A percentile compares a stretch with the other conserved stretches of the same genome.
Evolutionary conservation across 1,140 invertebrate genomes (phyloP).

Genomic region (Sinonovacula constricta): DNA sequence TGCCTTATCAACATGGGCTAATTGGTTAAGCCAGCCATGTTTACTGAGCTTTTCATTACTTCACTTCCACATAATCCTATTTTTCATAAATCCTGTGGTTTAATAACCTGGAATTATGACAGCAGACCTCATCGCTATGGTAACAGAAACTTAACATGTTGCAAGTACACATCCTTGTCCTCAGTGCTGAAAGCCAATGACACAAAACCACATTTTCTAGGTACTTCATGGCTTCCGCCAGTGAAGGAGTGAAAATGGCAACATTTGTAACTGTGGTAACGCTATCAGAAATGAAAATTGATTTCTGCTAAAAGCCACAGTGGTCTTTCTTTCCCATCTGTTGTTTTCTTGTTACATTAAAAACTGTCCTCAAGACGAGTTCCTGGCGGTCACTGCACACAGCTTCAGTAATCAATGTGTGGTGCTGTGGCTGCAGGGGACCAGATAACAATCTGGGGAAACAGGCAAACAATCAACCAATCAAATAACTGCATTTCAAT

Average conservation of each 20-base stretch:
- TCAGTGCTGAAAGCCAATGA: conserved; percentile 43
- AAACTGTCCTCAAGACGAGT: not conserved
- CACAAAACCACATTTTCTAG: conserved; percentile 48
- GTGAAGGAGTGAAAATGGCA: conserved; percentile 32
- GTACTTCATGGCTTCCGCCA: conserved; percentile 39
- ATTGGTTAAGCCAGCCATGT: conserved; percentile 36
- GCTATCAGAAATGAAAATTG: conserved; percentile 44
- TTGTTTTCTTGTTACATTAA: conserved; percentile 20
- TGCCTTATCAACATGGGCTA: not conserved
- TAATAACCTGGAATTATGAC: conserved; percentile 19
- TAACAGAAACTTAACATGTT: conserved; percentile 18
- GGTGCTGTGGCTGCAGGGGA: not conserved
- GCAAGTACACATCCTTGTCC: conserved; percentile 33
- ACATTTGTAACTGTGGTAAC: conserved; percentile 42
- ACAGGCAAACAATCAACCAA: too few species aligned
- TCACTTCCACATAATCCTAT: conserved; percentile 20
- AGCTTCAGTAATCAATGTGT: not conserved
- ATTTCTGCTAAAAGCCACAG: conserved; percentile 19
- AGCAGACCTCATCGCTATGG: conserved; percentile 10
- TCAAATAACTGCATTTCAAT: conserved; percentile 17
- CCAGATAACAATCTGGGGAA: too few species aligned
- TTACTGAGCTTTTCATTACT: conserved; percentile 45
- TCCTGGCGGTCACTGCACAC: not conserved
- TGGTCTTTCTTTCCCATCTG: conserved; percentile 32
- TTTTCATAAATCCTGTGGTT: conserved; percentile 25